These are phyloP conservation scores for Phylloscopus trochilus DNA, from an alignment of 2,113 vertebrate species.

Conservation along the genomic window DNA sequence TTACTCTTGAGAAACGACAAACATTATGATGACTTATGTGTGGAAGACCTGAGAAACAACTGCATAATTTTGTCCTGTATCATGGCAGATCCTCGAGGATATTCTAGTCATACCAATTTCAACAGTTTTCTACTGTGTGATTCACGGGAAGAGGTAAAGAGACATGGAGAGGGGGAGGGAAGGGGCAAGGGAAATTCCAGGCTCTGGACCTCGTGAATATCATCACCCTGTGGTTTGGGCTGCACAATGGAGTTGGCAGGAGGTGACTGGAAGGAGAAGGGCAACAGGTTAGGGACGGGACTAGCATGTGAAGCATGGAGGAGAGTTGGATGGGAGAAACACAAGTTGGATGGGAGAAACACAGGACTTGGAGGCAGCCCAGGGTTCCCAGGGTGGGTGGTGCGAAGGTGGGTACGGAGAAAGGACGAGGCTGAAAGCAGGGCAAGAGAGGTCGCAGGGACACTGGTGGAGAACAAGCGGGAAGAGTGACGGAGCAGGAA, in stretches of 20 bases:
- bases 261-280: background rate
- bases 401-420: background rate
- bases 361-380: background rate
- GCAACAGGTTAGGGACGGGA: accelerated
- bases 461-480: accelerated
- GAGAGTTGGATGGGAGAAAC: background rate
- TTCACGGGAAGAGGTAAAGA: background rate
- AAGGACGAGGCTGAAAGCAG: background rate
- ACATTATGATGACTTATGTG: accelerated
- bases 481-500: background rate
- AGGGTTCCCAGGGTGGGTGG: no score
- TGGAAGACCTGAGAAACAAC: background rate
- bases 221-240: accelerated
- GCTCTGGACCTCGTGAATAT: background rate
- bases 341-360: background rate
- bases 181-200: background rate
- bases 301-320: no score
- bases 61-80: background rate
- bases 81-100: background rate
- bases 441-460: background rate
- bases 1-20: background rate
- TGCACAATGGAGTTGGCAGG: background rate
- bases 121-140: background rate
- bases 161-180: no score
- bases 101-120: background rate